Conservation (phyloP, 1,140 invertebrate species). For the Calliphora vicina region DNA sequence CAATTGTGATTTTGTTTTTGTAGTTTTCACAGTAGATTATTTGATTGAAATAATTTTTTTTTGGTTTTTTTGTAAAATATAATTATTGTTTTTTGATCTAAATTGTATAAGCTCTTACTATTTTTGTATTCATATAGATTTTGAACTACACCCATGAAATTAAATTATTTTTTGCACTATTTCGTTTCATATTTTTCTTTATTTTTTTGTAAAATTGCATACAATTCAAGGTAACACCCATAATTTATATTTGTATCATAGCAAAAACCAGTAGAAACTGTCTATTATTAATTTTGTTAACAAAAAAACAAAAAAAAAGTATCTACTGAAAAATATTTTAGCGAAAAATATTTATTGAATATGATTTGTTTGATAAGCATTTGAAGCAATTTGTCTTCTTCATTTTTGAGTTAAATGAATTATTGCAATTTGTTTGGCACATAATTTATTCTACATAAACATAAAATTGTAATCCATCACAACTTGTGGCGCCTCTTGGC, state of each 20-base stretch:
- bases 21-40: background rate
- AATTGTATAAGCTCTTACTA: background rate
- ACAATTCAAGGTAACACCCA: constrained; percentile 33
- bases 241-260: background rate
- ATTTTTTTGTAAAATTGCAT: constrained; percentile 9
- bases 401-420: too few relatives aligned
- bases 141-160: constrained; percentile 34
- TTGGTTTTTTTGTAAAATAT: background rate
- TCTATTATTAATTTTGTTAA: too few relatives aligned
- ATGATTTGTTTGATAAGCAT: too few relatives aligned
- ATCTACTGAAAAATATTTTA: too few relatives aligned
- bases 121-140: background rate
- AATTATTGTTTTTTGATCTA: background rate
- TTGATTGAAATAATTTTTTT: background rate
- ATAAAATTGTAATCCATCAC: too few relatives aligned
- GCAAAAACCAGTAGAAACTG: too few relatives aligned
- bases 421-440: too few relatives aligned
- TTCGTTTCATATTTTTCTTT: background rate
- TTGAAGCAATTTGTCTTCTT: too few relatives aligned
- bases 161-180: constrained; percentile 12
- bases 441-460: too few relatives aligned
- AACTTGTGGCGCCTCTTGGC: background rate
- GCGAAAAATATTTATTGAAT: too few relatives aligned
- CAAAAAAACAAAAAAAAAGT: too few relatives aligned
- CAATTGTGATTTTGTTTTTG: background rate